phyloP scores from a whole-genome alignment of 1,140 invertebrate species.

The Caenorhabditis tropicalis region DNA sequence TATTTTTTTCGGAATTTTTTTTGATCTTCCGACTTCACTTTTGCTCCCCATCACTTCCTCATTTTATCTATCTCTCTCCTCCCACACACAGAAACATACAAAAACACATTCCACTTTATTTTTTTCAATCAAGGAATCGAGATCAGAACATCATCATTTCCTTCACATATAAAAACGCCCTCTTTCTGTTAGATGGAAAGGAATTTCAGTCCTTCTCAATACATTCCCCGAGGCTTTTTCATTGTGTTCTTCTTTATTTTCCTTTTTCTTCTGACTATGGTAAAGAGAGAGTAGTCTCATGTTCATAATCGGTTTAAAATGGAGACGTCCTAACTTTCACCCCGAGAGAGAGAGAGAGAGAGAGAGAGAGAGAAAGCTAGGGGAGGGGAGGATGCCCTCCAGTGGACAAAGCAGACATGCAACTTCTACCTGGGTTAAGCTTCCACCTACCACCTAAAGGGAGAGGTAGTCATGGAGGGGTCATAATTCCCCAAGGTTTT shows the following conservation, averaged over 20 bases:
- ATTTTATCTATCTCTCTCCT: not conserved
- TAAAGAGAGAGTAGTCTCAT: no score
- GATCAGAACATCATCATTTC: conserved; percentile 20
- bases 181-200: not conserved
- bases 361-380: not conserved
- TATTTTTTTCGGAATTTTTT: not conserved
- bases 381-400: conserved; percentile 23
- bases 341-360: not conserved
- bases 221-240: not conserved
- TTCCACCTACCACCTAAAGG: not conserved
- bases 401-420: conserved; percentile 42
- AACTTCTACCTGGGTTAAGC: conserved; percentile 41
- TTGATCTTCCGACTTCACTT: not conserved
- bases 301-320: conserved; percentile 43
- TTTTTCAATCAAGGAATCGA: not conserved
- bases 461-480: not conserved
- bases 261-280: not conserved
- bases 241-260: not conserved
- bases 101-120: not conserved
- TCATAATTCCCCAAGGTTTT: not conserved
- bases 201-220: not conserved
- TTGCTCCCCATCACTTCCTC: not conserved
- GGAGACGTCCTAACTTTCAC: conserved; percentile 9
- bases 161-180: conserved; percentile 11
- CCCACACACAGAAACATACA: not conserved